Evolutionary conservation across 92 coral and sea anemone genomes (phyloP), one percentile per base, ranked within the genome.

Genomic region (Meandrina meandrites): DNA sequence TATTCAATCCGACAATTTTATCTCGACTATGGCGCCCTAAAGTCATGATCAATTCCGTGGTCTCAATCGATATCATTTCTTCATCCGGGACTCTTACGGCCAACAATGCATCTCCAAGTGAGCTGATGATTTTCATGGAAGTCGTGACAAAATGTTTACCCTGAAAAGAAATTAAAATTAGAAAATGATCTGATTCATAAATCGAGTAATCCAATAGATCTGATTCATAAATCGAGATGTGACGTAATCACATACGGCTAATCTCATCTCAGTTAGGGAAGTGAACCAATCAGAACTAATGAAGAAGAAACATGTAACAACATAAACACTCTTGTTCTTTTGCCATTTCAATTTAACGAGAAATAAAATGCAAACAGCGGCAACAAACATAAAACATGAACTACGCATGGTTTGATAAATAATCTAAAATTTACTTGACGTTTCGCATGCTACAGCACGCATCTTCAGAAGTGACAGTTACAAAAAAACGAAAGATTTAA

Each of bases 1-100:
- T 79, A 60, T 70, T 32, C 22, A 81, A 68, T 4, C 69, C 85
- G 3, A n/a, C 50, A 35, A 79, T 53, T 56, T 69, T 80, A 34
- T 56, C 22, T 10, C 74, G 89, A 12, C 67, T 35, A 35, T 87
- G 85, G 12, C 90, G 85, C 27, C 77, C 75, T 5, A 87, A 42
- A 13, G 75, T 62, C 62, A 87, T 69, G 19, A 57, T 32, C 79
- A 80, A 21, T 15, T 40, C 83, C n/a, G 32, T 35, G 4, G 78
- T 87, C 54, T 69, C 47, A n/a, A 87, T 80, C 27, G 77, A 12
- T 3, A 48, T 71, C 24, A 75, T 45, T 30, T 81, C 48, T 34
- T 87, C 90, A 24, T 81, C 86, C 28, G 84, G 85, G 72, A 87
- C 74, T 34, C 37, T 80, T 40, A 57, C 17, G 0, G 85, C 51